Evolutionary conservation across 2,797 vertebrate species (phyloP), one percentile per base, ranked within the genome.

Genomic region (Tiaroga cobitis): DNA sequence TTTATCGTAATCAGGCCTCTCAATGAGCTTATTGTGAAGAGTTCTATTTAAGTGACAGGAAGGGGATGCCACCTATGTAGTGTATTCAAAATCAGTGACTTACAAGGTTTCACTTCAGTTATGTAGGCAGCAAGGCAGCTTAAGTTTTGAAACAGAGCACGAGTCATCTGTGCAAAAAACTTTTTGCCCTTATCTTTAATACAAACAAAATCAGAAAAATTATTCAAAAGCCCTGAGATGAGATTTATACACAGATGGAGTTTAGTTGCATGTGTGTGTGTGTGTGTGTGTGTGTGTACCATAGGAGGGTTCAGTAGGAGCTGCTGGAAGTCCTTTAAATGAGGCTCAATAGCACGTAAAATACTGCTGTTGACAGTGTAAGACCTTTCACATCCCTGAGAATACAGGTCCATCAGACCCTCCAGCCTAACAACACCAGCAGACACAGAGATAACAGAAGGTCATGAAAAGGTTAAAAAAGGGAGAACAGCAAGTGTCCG

Each of bases 311-410:
- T 94, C 92, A 98, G 96, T 90, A 99, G 96, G 87, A 99, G 96
- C 91, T 97, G 96, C 92, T 99, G 97, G 95, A 99, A 99, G 93
- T 99, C 97, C 93, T 97, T 97, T 92, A 99, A 94, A 91, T 97
- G 94, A 34, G 97, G 97, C 94, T 97, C 95, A 86, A 99, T 98
- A 90, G 96, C 97, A 15, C 94, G 94, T 86, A 99, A 92, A 93
- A 99, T 95, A 94, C 97, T 96, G 95, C 96, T 96, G 92, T 91
- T 98, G 95, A 98, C 96, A 93, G 96, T 93, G 94, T 96, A 96
- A 91, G 96, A 94, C 95, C 96, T 95, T 95, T 98, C 97, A 90
- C 95, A 96, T 96, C 97, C 98, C 97, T 98, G 98, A 97, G 97
- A 96, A 96, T 97, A 97, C 90, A 97, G 95, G 95, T 99, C 98